phyloP scores from a whole-genome alignment of 2,888 invertebrate species.

The Thyatira batis region DNA sequence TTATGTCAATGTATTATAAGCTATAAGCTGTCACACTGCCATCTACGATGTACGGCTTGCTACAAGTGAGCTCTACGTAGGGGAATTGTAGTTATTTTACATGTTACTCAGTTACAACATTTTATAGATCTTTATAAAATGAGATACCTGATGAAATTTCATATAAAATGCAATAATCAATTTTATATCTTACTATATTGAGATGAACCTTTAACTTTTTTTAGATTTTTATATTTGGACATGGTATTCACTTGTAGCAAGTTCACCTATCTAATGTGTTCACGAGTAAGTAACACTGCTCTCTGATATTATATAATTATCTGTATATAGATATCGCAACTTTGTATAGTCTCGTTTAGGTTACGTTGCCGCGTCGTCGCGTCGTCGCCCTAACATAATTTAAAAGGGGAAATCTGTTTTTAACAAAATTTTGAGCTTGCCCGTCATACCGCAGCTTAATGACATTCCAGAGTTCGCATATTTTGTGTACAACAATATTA shows the following conservation, averaged over 20 bases:
- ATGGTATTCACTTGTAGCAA: background rate
- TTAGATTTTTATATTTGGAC: too few species aligned
- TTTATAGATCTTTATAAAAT: too few species aligned
- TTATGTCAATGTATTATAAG: background rate
- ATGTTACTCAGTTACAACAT: too few species aligned
- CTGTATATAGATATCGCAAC: background rate
- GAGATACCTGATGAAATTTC: too few species aligned
- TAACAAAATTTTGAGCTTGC: background rate
- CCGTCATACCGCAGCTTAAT: background rate
- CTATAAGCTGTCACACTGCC: background rate
- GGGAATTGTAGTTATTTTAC: too few species aligned
- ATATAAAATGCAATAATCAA: too few species aligned
- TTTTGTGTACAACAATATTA: constrained; percentile 42
- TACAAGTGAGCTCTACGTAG: background rate
- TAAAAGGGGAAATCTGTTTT: background rate
- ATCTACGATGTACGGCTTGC: background rate
- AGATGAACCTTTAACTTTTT: too few species aligned
- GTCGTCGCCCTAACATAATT: too few species aligned
- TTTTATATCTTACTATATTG: background rate
- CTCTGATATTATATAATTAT: background rate
- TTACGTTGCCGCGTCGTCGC: background rate
- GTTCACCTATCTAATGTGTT: background rate
- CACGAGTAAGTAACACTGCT: background rate
- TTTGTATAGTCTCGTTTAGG: background rate
- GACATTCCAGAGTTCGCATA: constrained; percentile 44